Base-by-base conservation (phyloP, 2,888 invertebrate species). In the Troilus luridus region DNA sequence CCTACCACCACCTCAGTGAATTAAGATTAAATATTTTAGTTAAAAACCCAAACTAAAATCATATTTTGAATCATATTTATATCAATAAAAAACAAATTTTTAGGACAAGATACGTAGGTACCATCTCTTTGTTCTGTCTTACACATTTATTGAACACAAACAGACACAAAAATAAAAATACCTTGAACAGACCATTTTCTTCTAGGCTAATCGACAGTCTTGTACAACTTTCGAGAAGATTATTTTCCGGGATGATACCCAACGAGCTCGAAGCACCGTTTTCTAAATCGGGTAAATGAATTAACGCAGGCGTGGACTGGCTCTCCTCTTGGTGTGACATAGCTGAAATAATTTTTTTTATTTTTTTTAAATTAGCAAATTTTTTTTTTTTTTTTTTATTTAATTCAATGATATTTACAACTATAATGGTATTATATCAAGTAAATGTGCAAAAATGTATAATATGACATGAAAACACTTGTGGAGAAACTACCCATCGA, bases 301-400 rank as follows among this genome's bases (percentile, higher is more conserved):
- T 95, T 93, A 98, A 94, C 90, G 98, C 97, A 88, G 98, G 98
- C 93, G 98, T 98, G 91, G 98, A 98, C 94, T 98, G 98, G 93
- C 98, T 97, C 95, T 98, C 98, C 94, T 98, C 98, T 93, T 97
- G 97, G 93, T 97, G 97, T 85, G 97, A 96, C 95, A 97, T 95
- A 92, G 96, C 97, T 92, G 85, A 24, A 89, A 91, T 58, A 90
- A 54, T 6, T 62, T 77, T 91, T 85, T 88, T 88, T 9, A n/a
- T 85, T 56, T 85, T 56, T 17, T 58, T 56, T 56, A 56, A 85
- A 85, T 54, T n/a, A n/a, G n/a, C n/a, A n/a, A n/a, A n/a, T n/a
- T n/a, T n/a, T n/a, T n/a, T n/a, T n/a, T n/a, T n/a, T n/a, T n/a
- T n/a, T n/a, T n/a, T n/a, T n/a, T n/a, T n/a, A n/a, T n/a, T n/a